Conservation (phyloP, 1,140 invertebrate genomes). For the Drosophila fuyamai region DNA sequence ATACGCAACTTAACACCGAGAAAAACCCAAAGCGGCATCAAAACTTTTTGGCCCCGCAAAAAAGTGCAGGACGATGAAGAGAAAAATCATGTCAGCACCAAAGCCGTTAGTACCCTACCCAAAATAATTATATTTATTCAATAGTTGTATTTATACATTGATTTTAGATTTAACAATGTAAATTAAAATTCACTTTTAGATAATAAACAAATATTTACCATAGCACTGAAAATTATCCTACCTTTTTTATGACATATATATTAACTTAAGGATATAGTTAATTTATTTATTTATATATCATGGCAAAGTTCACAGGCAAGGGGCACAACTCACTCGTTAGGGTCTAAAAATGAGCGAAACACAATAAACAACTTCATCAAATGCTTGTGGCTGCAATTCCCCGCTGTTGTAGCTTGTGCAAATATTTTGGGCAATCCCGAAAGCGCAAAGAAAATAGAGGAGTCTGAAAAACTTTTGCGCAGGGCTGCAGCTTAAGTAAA, state of each 20-base stretch:
- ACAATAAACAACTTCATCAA: slow-evolving; percentile 72
- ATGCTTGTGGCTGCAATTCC: slow-evolving; percentile 57
- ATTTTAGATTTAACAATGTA: no score
- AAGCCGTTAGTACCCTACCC: neutral
- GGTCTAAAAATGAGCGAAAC: slow-evolving; percentile 26
- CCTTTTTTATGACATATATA: no score
- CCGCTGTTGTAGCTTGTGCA: slow-evolving; percentile 44
- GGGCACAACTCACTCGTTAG: neutral
- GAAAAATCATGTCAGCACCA: no score
- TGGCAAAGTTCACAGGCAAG: neutral
- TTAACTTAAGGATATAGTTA: no score
- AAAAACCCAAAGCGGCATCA: slow-evolving; percentile 56
- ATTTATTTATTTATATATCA: no score
- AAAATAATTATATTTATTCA: no score
- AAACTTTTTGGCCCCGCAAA: slow-evolving; percentile 32
- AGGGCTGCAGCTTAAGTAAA: slow-evolving; percentile 67
- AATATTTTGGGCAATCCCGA: slow-evolving; percentile 67
- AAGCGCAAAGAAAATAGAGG: slow-evolving; percentile 63
- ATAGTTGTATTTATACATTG: no score
- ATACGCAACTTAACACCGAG: slow-evolving; percentile 76
- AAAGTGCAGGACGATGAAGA: slow-evolving; percentile 3
- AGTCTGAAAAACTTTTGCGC: slow-evolving; percentile 49
- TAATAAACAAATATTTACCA: no score
- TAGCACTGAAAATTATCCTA: no score
- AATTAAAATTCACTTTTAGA: no score